Base-by-base conservation (phyloP, 2,113 vertebrate genomes). In the Willisornis vidua region DNA sequence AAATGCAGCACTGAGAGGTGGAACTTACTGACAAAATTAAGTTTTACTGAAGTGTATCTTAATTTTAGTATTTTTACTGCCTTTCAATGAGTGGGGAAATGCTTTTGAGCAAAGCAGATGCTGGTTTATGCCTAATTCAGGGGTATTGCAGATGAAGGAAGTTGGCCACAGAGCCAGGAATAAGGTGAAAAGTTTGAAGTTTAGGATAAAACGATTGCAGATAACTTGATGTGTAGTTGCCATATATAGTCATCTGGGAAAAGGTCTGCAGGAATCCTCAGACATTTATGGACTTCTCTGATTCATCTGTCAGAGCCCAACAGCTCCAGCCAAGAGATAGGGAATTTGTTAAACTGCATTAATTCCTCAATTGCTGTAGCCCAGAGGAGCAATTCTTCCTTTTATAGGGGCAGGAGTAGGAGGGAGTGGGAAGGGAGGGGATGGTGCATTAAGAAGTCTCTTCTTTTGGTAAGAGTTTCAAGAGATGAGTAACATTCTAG, bases 201-300 rank as follows among this genome's bases (percentile, higher is more conserved):
- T 83, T 63, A 67, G 86, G 85, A 82, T 79, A 31, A 93, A 92
- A 73, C 33, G 85, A 94, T 93, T 82, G 58, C 65, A 96, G 97
- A 96, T 96, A 97, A 93, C 54, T 92, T 49, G 85, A 96, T 97
- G 82, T 96, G 93, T 76, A 96, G 79, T 97, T 92, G 96, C 98
- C 97, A 89, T 98, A 97, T 98, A 98, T 97, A 98, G 98, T 95
- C 91, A 97, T 55, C 88, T 85, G 72, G 88, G 94, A 59, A 96
- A 93, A 97, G 91, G 93, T 78, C 96, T 85, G 84, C 79, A 82
- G 91, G 89, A 89, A 95, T 89, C 84, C 94, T 93, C 94, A 68
- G 97, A 96, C 94, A 73, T 98, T 98, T 98, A 96, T 96, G 97
- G 97, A 94, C 97, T 98, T 93, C 94, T 95, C 95, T 90, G 95